Evolutionary conservation across 2,113 vertebrate genomes (phyloP).

Genomic region (Fulica atra): DNA sequence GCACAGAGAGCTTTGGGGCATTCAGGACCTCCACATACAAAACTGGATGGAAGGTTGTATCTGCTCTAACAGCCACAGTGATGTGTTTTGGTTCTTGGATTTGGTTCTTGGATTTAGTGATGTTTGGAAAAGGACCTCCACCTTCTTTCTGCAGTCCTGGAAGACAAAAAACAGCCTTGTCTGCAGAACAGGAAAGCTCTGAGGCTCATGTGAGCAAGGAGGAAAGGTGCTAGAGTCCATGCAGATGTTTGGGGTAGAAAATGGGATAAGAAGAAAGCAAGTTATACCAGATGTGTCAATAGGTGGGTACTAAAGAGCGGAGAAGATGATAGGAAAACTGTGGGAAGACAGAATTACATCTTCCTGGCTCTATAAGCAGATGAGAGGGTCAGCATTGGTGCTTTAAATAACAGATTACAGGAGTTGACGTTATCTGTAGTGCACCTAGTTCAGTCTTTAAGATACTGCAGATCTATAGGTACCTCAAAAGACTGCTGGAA

Average conservation of each 20-base stretch:
- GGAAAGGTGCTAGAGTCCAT: not conserved
- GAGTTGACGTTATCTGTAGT: not conserved
- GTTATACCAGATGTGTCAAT: not conserved
- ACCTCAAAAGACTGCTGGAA: not conserved
- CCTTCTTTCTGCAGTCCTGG: not conserved
- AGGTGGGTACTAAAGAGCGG: not conserved
- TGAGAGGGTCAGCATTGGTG: not conserved
- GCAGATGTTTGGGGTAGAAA: not conserved
- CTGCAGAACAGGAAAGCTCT: not conserved
- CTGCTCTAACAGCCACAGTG: not conserved
- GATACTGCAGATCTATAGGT: not conserved
- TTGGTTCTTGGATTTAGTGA: not conserved
- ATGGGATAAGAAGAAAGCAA: not conserved
- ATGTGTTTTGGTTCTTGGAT: not conserved
- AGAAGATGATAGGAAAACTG: not conserved
- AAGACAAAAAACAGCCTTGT: not conserved
- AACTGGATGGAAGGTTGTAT: not conserved
- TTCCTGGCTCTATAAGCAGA: not conserved
- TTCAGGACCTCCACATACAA: fast-evolving
- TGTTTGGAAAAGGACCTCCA: not conserved
- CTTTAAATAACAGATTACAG: not conserved
- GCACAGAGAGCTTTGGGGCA: not conserved
- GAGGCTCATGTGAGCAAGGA: not conserved
- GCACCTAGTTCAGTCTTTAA: not conserved
- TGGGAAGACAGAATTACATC: not conserved